Base-by-base conservation (phyloP, 2,888 invertebrate genomes). In the Andrena praecox region DNA sequence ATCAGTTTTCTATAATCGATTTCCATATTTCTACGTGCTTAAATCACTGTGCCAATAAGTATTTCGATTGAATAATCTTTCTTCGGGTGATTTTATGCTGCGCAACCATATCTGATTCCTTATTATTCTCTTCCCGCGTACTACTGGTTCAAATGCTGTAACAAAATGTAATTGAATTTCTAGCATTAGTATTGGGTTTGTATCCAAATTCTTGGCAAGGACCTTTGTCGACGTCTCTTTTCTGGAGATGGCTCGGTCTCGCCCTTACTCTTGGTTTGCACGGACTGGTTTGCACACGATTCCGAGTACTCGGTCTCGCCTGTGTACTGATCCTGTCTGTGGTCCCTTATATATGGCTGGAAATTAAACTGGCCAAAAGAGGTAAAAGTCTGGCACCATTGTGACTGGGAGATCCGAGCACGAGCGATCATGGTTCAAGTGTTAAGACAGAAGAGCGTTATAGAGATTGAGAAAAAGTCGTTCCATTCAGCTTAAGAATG, bases 201-300 rank as follows among this genome's bases (percentile, higher is more conserved):
- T 94, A 94, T 73, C 94, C 94, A 7, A 91, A 89, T 56, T 89
- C 92, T 54, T 94, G 94, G 94, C 94, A 94, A 80, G 94, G 93
- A 16, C 94, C 94, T 2, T 87, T 94, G 70, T 93, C 94, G 7
- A 93, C 93, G 42, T 93, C 94, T 68, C 92, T 94, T 67, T 94
- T 95, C 76, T 94, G 96, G 86, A 95, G 95, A 1, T 96, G 95
- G 75, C 94, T 96, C 90, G 95, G 95, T 0, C 92, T 96, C 35
- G 95, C 96, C 0, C 89, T 96, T 54, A 95, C 95, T 1, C 95
- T 95, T 1, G 95, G 95, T 2, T 95, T 96, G 2, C 96, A 95
- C n/a, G 94, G 95, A 0, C 91, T 95, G 27, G 95, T 96, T 0
- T 96, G 96, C 89, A 94, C 95, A 92, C 95, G 90, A 88, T 94